These are phyloP conservation scores for Danaus chrysippus DNA, from an alignment of 2,888 invertebrate species.

Conservation along the genomic window DNA sequence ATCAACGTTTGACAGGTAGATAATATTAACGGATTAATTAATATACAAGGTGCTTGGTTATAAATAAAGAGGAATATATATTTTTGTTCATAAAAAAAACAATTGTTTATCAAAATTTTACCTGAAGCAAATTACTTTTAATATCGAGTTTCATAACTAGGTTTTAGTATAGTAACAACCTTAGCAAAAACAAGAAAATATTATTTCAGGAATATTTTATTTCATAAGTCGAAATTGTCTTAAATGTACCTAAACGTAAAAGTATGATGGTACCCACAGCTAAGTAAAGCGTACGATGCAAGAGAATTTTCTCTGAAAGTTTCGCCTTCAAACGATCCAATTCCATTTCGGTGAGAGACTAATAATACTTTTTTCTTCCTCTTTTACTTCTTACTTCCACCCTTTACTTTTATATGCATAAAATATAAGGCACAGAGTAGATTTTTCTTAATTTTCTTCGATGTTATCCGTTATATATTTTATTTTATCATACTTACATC, in stretches of 20 bases:
- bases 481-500: conserved; percentile 2
- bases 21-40: conserved; percentile 46
- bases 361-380: conserved; percentile 78
- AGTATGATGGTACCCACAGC: conserved; percentile 70
- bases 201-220: conserved; percentile 51
- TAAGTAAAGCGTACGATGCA: conserved; percentile 72
- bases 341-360: conserved; percentile 79
- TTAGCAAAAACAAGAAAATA: conserved; percentile 21
- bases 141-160: too few relatives aligned
- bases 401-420: conserved; percentile 75
- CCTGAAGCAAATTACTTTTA: too few relatives aligned
- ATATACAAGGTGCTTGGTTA: conserved; percentile 31
- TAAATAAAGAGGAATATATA: conserved; percentile 16
- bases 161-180: too few relatives aligned
- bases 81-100: background rate
- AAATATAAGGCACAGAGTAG: conserved; percentile 54
- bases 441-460: background rate
- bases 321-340: conserved; percentile 76
- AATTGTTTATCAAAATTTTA: background rate
- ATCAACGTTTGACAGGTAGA: conserved; percentile 69
- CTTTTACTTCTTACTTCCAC: conserved; percentile 78
- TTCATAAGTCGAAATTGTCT: conserved; percentile 58
- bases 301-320: conserved; percentile 71
- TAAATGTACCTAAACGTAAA: conserved; percentile 68
- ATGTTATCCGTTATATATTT: background rate